These are phyloP conservation scores for Muscina levida DNA, from an alignment of 2,888 invertebrate species.

Conservation along the genomic window DNA sequence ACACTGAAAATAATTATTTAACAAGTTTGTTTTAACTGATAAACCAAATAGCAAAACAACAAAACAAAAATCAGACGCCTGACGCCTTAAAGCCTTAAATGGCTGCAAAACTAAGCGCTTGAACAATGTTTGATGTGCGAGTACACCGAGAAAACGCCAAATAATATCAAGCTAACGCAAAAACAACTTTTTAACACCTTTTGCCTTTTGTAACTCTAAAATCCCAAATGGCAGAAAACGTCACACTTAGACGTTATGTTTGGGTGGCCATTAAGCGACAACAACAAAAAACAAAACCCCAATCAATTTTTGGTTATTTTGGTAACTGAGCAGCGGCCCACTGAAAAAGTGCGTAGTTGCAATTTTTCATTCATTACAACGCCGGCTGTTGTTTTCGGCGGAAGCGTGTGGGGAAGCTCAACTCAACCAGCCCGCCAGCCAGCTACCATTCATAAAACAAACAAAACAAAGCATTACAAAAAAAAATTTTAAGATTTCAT, in stretches of 20 bases:
- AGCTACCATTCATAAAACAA: slow-evolving; percentile 57
- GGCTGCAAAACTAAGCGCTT: slow-evolving; percentile 39
- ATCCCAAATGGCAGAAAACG: slow-evolving; percentile 16
- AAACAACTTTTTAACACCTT: slow-evolving; percentile 79
- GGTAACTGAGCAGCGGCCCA: neutral
- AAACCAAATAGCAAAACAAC: slow-evolving; percentile 51
- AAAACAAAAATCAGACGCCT: slow-evolving; percentile 51
- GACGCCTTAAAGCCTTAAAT: slow-evolving; percentile 72
- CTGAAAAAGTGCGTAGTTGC: slow-evolving; percentile 67
- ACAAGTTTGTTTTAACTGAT: slow-evolving; percentile 53
- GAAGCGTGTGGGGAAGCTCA: slow-evolving; percentile 39
- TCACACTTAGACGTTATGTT: neutral
- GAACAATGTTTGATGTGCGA: slow-evolving; percentile 15
- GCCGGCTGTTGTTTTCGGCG: neutral
- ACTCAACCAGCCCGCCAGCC: slow-evolving; percentile 32
- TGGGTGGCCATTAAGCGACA: too few species aligned
- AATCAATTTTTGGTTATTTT: slow-evolving; percentile 4
- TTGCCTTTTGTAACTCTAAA: slow-evolving; percentile 68
- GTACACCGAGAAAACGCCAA: neutral
- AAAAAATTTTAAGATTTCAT: slow-evolving; percentile 63
- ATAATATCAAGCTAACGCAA: neutral
- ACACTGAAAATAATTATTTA: too few species aligned
- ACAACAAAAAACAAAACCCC: slow-evolving; percentile 5
- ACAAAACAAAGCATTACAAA: slow-evolving; percentile 24
- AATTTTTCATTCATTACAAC: slow-evolving; percentile 60